These are phyloP conservation scores for Phania funesta DNA, from an alignment of 2,888 invertebrate genomes.

Conservation along the genomic window DNA sequence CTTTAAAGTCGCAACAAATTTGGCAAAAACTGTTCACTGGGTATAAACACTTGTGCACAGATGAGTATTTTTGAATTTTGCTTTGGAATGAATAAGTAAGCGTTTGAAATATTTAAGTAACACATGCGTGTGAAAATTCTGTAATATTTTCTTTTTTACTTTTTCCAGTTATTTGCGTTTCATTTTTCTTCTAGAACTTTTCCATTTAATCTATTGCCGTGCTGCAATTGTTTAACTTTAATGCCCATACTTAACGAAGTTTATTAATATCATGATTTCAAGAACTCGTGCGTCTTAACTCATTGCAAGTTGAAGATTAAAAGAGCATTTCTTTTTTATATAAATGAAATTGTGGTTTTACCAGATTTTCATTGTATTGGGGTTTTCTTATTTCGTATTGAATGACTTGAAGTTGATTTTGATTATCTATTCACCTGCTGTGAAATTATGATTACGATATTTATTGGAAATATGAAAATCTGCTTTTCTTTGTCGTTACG, in stretches of 20 bases:
- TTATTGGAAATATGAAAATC: conserved; percentile 60
- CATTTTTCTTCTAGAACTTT: background rate
- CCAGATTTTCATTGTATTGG: background rate
- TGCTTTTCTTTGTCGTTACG: conserved; percentile 50
- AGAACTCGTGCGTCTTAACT: conserved; percentile 7
- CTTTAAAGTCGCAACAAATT: too few species aligned
- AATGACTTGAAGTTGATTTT: conserved; percentile 35
- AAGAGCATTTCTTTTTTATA: background rate
- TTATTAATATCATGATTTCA: conserved; percentile 16
- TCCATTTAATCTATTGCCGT: background rate
- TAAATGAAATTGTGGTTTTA: conserved; percentile 12
- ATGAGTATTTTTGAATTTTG: background rate
- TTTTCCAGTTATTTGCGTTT: background rate
- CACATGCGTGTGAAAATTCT: conserved; percentile 43
- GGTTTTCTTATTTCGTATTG: background rate
- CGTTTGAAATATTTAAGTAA: conserved; percentile 22
- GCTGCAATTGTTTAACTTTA: conserved; percentile 2
- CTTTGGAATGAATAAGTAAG: background rate
- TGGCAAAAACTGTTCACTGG: too few species aligned
- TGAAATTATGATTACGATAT: conserved; percentile 61
- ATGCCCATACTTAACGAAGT: conserved; percentile 5
- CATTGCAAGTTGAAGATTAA: conserved; percentile 2
- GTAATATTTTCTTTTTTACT: background rate
- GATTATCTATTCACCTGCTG: conserved; percentile 48
- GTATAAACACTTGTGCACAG: background rate